Base-by-base conservation (phyloP, 1,140 invertebrate genomes). In the Lepidurus couesii region DNA sequence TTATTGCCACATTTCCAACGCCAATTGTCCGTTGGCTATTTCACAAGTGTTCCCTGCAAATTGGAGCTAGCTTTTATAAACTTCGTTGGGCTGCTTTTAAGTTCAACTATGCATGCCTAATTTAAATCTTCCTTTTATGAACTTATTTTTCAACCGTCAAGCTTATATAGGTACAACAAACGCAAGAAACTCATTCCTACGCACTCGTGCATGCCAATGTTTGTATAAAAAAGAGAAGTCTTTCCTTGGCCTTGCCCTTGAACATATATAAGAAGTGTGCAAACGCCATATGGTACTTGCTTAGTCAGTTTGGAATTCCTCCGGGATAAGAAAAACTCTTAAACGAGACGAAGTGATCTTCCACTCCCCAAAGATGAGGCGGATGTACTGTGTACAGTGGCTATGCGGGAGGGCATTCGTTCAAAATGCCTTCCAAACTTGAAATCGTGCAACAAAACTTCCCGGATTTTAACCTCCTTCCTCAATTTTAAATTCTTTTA, bases 331-430 rank as follows among this genome's bases (percentile, higher is more conserved):
- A 65, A 21, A 11, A n/a, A 7, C 21, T 65, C 21, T 13, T 65
- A 65, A 65, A 65, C 53, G 21, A 65, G 53, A 65, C 53, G 53
- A 13, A 65, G 53, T 65, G 16, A 65, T 65, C 53, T 65, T 65
- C 53, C 53, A 65, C 53, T 13, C 53, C 45, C 9, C 53, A 13
- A 13, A 13, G 53, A 21, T 16, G 16, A 65, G 21, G 21, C 13
- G 53, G 53, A 65, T 65, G 13, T 21, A n/a, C 16, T 65, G 34
- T 34, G 4, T 4, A 34, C 2, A 4, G 34, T 21, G n/a, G n/a
- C n/a, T 65, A 13, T 13, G 6, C 6, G 13, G 53, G 53, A 65
- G 53, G 53, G 21, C 16, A 65, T 13, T 21, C 53, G 21, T 21
- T 21, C 13, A 13, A 7, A 34, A 4, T 34, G 13, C 3, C n/a